A percentile compares a stretch with the other conserved stretches of the same genome.
Conservation (phyloP, 1,140 invertebrate species). For the Zophobas morio region DNA sequence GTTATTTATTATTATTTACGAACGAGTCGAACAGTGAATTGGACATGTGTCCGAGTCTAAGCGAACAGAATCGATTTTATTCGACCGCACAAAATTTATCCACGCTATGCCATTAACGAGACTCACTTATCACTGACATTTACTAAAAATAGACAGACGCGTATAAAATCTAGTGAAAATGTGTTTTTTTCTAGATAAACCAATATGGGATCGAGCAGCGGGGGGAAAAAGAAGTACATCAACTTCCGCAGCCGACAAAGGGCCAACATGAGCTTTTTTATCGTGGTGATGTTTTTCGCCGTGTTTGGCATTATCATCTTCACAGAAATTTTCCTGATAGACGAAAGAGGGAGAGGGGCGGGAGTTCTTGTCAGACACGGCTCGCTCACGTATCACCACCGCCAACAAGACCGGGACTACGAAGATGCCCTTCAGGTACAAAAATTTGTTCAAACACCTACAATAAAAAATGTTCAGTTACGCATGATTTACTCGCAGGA, state of each 20-base stretch:
- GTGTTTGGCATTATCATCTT: constrained; percentile 88
- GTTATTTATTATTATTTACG: too few species aligned
- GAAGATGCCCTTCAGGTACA: constrained; percentile 65
- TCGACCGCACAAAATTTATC: too few species aligned
- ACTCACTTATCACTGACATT: neutral
- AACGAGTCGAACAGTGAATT: too few species aligned
- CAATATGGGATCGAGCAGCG: constrained; percentile 61
- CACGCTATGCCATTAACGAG: neutral
- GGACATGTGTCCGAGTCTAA: too few species aligned
- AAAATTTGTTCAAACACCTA: constrained; percentile 12
- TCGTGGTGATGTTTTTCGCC: constrained; percentile 91
- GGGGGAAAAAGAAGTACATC: constrained; percentile 61
- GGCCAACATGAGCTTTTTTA: constrained; percentile 88
- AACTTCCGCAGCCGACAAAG: constrained; percentile 76
- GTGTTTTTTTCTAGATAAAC: constrained; percentile 53
- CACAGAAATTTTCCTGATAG: constrained; percentile 85
- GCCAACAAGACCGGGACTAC: constrained; percentile 62
- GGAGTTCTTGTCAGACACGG: constrained; percentile 69
- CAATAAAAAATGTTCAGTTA: neutral
- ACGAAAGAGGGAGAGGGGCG: constrained; percentile 71
- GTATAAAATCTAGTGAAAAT: constrained; percentile 1
- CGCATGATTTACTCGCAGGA: too few species aligned
- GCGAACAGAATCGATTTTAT: too few species aligned
- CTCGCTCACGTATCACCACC: constrained; percentile 61
- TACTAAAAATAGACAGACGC: neutral